Evolutionary conservation across 2,113 vertebrate genomes (phyloP).

Genomic region (Microtus oregoni): DNA sequence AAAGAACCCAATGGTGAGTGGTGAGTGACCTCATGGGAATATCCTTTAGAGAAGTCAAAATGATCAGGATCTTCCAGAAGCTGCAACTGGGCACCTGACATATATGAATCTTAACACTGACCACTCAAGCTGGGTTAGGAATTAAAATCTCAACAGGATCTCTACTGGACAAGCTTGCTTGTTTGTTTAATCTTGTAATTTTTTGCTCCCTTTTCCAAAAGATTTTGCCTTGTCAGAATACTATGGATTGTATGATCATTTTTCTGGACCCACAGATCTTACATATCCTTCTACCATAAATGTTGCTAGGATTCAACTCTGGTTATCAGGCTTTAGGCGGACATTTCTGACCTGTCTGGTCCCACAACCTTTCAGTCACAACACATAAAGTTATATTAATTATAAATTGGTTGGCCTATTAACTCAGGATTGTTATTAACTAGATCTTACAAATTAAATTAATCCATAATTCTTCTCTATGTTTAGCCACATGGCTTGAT

Average conservation of each 20-base stretch:
- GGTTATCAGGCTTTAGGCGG: neutral
- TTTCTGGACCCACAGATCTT: neutral
- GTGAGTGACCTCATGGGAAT: neutral
- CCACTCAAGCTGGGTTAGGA: neutral
- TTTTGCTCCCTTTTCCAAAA: neutral
- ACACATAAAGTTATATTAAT: too few species aligned
- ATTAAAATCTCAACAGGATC: neutral
- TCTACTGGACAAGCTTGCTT: neutral
- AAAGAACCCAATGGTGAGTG: too few species aligned
- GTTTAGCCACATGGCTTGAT: too few species aligned
- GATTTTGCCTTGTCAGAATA: neutral
- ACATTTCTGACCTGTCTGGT: too few species aligned
- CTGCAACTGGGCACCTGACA: neutral
- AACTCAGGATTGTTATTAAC: too few species aligned
- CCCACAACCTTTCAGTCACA: too few species aligned
- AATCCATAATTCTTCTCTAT: too few species aligned
- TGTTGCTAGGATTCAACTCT: neutral
- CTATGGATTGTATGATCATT: neutral
- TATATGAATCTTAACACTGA: neutral
- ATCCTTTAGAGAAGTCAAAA: neutral
- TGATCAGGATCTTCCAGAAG: neutral
- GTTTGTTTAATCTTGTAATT: neutral
- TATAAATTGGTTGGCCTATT: too few species aligned
- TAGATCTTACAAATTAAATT: too few species aligned
- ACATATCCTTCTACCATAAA: neutral